Evolutionary conservation across 1,140 invertebrate genomes (phyloP), one percentile per base, ranked within the genome.

Genomic region (Drosophila orena): DNA sequence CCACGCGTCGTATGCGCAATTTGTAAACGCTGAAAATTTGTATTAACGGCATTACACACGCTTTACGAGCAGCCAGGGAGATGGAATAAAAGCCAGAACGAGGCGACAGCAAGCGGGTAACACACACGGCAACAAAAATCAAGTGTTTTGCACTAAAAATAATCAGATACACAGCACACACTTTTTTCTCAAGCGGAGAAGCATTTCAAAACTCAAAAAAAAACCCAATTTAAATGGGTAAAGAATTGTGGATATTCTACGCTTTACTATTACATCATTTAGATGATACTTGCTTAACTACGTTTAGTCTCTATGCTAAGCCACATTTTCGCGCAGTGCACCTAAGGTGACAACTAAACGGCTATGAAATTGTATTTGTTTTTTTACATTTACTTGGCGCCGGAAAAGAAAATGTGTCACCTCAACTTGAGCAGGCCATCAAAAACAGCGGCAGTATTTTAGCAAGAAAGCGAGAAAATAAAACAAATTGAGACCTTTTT

Each of bases 1-100:
- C 72, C 78, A 85, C 76, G 83, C 71, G 79, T 72, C 79, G 83
- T 86, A 86, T 88, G 83, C 83, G 83, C 79, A 86, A 86, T 86
- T 86, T 88, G 83, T 83, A 79, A 88, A 70, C 75, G 76, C 76
- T 88, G 83, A 86, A 77, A 86, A 86, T 88, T 86, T 77, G 83
- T 79, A 86, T 86, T 86, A 86, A 86, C 83, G 71, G 83, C 66
- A 88, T 86, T 83, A 88, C 79, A 86, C 60, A 77, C 83, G 66
- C 79, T 81, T 86, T 86, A 86, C 75, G 79, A 79, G 75, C 79
- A 88, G 74, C 50, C 70, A 58, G 77, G 47, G 74, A 52, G 42
- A 53, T 42, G 59, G 53, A 49, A 56, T 70, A 53, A 77, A 77
- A 68, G 37, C 59, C 53, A 42, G 50, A 72, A 52, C 54, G 37